Evolutionary conservation across 1,140 invertebrate genomes (phyloP), one percentile per base, ranked within the genome.

Genomic region (Harpegnathos saltator): DNA sequence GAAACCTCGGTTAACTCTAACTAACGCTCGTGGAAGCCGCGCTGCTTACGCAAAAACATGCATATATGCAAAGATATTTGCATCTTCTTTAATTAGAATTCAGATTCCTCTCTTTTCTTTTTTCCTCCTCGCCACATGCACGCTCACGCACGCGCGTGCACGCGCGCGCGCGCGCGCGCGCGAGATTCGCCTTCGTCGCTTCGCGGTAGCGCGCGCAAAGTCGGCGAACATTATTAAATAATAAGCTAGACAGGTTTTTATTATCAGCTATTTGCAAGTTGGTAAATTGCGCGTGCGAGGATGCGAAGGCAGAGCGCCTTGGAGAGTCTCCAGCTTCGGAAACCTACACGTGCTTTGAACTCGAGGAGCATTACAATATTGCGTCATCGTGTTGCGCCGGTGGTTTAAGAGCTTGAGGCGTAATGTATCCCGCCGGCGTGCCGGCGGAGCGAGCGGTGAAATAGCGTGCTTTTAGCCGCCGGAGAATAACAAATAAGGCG

Each of bases 401-500:
- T 56, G 65, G 65, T 80, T 80, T 71, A 71, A 65, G 75, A 69
- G 63, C 63, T 69, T 29, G 65, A 80, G 19, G 65, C 65, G 52
- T 71, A 71, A 80, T 80, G 52, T 44, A 71, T 29, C 65, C 50
- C 33, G 75, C 12, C 50, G 62, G 61, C 44, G 48, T 75, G 44
- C 59, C 33, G 29, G 52, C 33, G 29, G 52, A 26, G 50, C 22
- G 63, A 26, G n/a, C 22, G 63, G 17, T 78, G 75, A 78, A 69
- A 78, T 69, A 78, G 63, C 65, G 65, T 80, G 75, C 75, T 69
- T 71, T 71, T 80, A 80, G 65, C 65, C 50, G 65, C 54, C 52
- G 65, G 33, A 7, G 65, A 80, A 80, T 71, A 80, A 80, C 65
- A 78, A 78, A 78, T 78, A 71, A 59, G 52, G 22, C n/a, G 52